Evolutionary conservation across 37 sponge, comb jelly and placozoan genomes (phyloP), one percentile per base, ranked within the genome.

Genomic region (Oopsacas minuta): DNA sequence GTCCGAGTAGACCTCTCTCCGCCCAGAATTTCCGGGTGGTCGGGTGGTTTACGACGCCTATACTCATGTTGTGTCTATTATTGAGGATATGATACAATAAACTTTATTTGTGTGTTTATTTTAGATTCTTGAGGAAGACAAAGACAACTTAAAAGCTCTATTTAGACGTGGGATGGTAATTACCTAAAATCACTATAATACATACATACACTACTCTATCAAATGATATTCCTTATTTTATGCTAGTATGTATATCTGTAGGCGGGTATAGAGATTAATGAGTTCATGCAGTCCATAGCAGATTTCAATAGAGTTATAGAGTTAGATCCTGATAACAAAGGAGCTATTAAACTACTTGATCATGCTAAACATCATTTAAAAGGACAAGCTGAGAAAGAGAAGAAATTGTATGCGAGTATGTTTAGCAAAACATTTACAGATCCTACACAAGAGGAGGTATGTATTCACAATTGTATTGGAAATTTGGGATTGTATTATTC

Each of bases 141-240:
- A 37, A 0, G 49, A 32, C 1, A 97, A 97, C 81, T 81, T 94
- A 36, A 97, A 97, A 81, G 94, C 92, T n/a, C 87, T 88, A 36
- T 97, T 93, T 82, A 91, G 97, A 82, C 83, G 86, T 81, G 97
- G 94, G 0, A 95, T 94, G 89, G 94, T 94, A 39, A 81, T 84
- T 69, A 37, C 52, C 28, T 8, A 39, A 37, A 0, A 83, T 61
- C 20, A 36, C 32, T 20, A 22, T 36, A 35, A n/a, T n/a, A n/a
- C n/a, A n/a, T n/a, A n/a, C n/a, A n/a, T n/a, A n/a, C n/a, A n/a
- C n/a, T n/a, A n/a, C n/a, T n/a, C n/a, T n/a, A n/a, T n/a, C n/a
- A n/a, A n/a, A n/a, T n/a, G n/a, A n/a, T n/a, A n/a, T n/a, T n/a
- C n/a, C n/a, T n/a, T n/a, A n/a, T n/a, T n/a, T n/a, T n/a, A n/a